These are phyloP conservation scores for Penaeus vannamei DNA, from an alignment of 1,140 invertebrate genomes.

Conservation along the genomic window DNA sequence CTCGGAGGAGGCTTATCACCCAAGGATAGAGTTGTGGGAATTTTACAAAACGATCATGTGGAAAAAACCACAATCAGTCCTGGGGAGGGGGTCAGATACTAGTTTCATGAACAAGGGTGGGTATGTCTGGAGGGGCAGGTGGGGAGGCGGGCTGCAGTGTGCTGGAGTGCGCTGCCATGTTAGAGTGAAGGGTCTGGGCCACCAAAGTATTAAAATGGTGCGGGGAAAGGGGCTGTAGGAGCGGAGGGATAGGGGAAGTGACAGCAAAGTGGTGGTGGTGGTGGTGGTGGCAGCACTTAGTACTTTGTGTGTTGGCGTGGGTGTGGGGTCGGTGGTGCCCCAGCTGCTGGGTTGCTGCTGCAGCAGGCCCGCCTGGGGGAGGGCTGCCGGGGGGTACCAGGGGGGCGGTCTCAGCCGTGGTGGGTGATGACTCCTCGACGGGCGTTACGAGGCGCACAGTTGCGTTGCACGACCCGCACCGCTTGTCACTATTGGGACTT, in stretches of 20 bases:
- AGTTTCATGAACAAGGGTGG: constrained; percentile 68
- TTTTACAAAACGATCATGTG: constrained; percentile 31
- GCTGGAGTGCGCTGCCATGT: constrained; percentile 67
- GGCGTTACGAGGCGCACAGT: constrained; percentile 58
- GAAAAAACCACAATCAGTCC: constrained; percentile 60
- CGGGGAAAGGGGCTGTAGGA: constrained; percentile 59
- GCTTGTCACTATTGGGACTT: constrained; percentile 60
- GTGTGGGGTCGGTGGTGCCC: constrained; percentile 64
- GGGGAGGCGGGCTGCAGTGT: constrained; percentile 66
- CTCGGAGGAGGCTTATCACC: constrained; percentile 41
- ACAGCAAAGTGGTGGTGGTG: constrained; percentile 61
- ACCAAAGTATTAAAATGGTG: constrained; percentile 67
- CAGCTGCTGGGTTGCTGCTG: constrained; percentile 64
- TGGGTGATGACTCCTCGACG: constrained; percentile 63
- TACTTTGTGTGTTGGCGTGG: constrained; percentile 65
- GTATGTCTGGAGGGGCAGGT: constrained; percentile 65
- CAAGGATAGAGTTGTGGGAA: constrained; percentile 35
- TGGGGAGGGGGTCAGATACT: constrained; percentile 67
- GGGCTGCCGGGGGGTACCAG: constrained; percentile 63
- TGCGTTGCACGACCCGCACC: constrained; percentile 61
- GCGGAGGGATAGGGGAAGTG: constrained; percentile 58
- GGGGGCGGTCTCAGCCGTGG: constrained; percentile 64
- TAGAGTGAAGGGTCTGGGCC: constrained; percentile 66
- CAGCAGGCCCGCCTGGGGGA: constrained; percentile 56
- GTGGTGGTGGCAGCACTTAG: constrained; percentile 66